Conservation (phyloP, 2,888 invertebrate genomes). For the Mellilla xanthometata region DNA sequence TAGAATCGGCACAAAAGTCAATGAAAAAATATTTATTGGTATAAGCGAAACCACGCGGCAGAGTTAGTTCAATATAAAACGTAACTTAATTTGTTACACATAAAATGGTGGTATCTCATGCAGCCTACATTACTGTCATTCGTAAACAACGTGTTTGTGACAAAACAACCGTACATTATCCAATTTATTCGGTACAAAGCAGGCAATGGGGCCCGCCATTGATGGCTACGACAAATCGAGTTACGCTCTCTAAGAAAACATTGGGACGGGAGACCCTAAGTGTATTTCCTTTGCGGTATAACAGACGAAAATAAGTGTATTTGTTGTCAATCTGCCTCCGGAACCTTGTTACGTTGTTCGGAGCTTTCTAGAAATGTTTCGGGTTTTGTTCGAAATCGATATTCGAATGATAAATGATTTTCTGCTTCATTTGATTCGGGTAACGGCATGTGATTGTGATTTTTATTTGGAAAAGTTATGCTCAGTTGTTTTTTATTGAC, state of each 20-base stretch:
- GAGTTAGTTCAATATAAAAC: too few relatives aligned
- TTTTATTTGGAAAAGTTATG: too few relatives aligned
- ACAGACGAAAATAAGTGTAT: slow-evolving; percentile 31
- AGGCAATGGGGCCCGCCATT: slow-evolving; percentile 59
- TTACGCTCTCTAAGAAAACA: slow-evolving; percentile 32
- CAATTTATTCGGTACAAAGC: slow-evolving; percentile 56
- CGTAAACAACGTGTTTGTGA: slow-evolving; percentile 18
- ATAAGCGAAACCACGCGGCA: too few relatives aligned
- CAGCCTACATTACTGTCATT: slow-evolving; percentile 16
- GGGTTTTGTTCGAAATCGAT: slow-evolving; percentile 2
- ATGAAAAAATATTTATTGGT: too few relatives aligned
- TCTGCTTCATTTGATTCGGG: too few relatives aligned
- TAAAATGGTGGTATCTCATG: slow-evolving; percentile 1
- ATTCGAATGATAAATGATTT: too few relatives aligned
- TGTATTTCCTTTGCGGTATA: slow-evolving; percentile 27
- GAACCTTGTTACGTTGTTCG: slow-evolving; percentile 16
- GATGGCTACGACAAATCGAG: slow-evolving; percentile 46
- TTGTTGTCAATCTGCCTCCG: slow-evolving; percentile 28
- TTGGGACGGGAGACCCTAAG: slow-evolving; percentile 18
- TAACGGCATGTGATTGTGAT: too few relatives aligned
- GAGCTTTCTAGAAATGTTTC: slow-evolving; percentile 11
- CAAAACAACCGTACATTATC: slow-evolving; percentile 44
- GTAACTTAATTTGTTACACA: too few relatives aligned
- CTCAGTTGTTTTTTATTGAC: too few relatives aligned
- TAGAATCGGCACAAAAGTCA: too few relatives aligned